Conservation (phyloP, 2,888 invertebrate genomes). For the Drosophila maculinotata region DNA sequence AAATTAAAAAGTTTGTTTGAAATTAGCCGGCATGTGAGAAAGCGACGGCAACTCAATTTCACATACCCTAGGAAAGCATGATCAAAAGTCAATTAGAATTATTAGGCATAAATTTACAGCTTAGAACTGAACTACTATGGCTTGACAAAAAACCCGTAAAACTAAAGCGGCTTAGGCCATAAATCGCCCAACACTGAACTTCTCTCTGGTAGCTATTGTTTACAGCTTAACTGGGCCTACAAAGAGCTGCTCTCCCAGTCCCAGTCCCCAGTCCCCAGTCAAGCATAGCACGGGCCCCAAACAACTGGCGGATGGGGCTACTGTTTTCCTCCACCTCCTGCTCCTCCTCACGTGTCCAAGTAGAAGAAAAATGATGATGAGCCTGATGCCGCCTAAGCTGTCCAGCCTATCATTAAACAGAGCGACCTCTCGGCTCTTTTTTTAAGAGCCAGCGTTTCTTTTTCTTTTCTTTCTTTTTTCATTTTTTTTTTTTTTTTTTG, state of each 20-base stretch:
- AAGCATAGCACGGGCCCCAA: constrained; percentile 21
- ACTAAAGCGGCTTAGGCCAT: constrained; percentile 56
- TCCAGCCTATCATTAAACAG: constrained; percentile 52
- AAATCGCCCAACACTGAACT: constrained; percentile 16
- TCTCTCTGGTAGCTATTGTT: constrained; percentile 47
- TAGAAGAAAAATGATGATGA: constrained; percentile 61
- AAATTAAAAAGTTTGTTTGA: constrained; percentile 40
- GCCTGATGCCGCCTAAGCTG: constrained; percentile 51
- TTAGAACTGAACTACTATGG: constrained; percentile 14
- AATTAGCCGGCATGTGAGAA: constrained; percentile 39
- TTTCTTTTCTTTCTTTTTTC: constrained; percentile 1
- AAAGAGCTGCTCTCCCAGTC: too few species aligned
- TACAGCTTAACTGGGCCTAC: constrained; percentile 58
- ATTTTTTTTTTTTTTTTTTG: background rate
- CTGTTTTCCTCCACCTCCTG: constrained; percentile 14
- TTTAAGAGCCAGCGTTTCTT: constrained; percentile 16
- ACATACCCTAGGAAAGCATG: constrained; percentile 22
- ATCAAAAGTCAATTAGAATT: constrained; percentile 60
- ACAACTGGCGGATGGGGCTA: constrained; percentile 24
- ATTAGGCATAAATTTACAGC: constrained; percentile 51
- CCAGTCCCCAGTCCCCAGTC: too few species aligned
- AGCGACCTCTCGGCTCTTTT: constrained; percentile 4
- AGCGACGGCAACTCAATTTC: constrained; percentile 16
- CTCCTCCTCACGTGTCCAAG: constrained; percentile 12
- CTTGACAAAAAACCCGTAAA: constrained; percentile 10